These are phyloP conservation scores for Marcusenius ussheri DNA, from an alignment of 2,113 vertebrate species.

Conservation along the genomic window DNA sequence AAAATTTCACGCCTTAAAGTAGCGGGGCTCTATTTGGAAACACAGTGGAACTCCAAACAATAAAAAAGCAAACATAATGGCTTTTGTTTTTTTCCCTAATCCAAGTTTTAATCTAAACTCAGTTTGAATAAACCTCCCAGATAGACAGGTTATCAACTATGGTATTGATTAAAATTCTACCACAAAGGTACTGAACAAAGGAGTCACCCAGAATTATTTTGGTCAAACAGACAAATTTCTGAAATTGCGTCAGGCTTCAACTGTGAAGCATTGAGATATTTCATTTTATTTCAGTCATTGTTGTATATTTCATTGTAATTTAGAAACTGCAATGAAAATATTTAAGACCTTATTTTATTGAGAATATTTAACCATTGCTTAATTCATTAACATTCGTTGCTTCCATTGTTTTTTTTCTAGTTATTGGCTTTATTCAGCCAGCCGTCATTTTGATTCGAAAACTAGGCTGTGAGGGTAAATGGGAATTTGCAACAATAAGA, in stretches of 20 bases:
- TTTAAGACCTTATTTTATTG: too few relatives aligned
- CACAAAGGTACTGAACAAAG: not conserved
- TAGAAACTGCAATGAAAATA: too few relatives aligned
- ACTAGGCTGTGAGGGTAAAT: too few relatives aligned
- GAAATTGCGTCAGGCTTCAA: not conserved
- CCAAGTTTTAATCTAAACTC: not conserved
- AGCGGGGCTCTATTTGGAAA: not conserved
- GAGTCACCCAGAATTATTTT: not conserved
- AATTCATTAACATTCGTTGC: too few relatives aligned
- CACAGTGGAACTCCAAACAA: not conserved
- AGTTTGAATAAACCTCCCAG: not conserved
- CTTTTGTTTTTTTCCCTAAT: not conserved
- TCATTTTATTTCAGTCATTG: not conserved
- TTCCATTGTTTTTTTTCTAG: too few relatives aligned
- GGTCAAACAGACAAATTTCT: not conserved
- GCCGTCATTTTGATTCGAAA: too few relatives aligned
- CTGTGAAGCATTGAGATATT: not conserved
- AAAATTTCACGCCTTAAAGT: not conserved
- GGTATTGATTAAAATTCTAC: not conserved
- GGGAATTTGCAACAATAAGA: too few relatives aligned
- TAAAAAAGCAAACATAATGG: not conserved
- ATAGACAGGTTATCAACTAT: not conserved
- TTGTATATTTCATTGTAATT: too few relatives aligned
- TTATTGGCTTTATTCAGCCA: too few relatives aligned
- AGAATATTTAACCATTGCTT: too few relatives aligned